A percentile compares a stretch with the other conserved stretches of the same genome.
Evolutionary conservation across 2,888 invertebrate genomes (phyloP).

Genomic region (Atethmia centrago): DNA sequence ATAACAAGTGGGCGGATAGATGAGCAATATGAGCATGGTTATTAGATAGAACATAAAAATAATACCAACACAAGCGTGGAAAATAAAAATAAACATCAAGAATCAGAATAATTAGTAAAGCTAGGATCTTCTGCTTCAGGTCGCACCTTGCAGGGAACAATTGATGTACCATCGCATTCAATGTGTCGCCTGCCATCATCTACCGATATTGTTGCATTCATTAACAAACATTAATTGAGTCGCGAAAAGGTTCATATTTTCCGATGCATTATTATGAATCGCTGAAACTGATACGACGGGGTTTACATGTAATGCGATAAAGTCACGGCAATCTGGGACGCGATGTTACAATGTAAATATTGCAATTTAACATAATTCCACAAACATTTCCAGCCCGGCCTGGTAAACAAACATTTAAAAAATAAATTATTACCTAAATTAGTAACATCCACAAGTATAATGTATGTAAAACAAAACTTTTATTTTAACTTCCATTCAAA

Average conservation of each 20-base stretch:
- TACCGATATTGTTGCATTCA: slow-evolving; percentile 13
- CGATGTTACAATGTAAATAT: slow-evolving; percentile 5
- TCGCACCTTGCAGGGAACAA: slow-evolving; percentile 9
- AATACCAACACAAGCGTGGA: neutral
- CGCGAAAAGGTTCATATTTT: slow-evolving; percentile 18
- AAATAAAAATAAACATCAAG: slow-evolving; percentile 3
- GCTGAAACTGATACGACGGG: slow-evolving; percentile 19
- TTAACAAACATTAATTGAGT: slow-evolving; percentile 10
- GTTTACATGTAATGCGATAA: slow-evolving; percentile 24
- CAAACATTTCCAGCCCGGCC: neutral
- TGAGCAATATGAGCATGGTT: neutral
- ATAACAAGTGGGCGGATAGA: slow-evolving; percentile 1
- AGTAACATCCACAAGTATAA: neutral
- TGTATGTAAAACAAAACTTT: slow-evolving; percentile 10
- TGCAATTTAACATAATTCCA: slow-evolving; percentile 3
- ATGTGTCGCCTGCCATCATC: slow-evolving; percentile 3
- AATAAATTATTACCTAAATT: neutral
- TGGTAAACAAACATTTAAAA: neutral
- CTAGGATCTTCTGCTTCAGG: no score
- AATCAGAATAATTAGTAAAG: neutral
- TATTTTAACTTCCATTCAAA: slow-evolving; percentile 9
- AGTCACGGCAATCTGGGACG: neutral
- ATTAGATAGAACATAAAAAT: slow-evolving; percentile 1
- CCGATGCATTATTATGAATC: slow-evolving; percentile 7
- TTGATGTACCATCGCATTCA: slow-evolving; percentile 2